A percentile compares a stretch with the other conserved stretches of the same genome.
Evolutionary conservation across 2,797 vertebrate genomes (phyloP).

Genomic region (Arrhamphus sclerolepis): DNA sequence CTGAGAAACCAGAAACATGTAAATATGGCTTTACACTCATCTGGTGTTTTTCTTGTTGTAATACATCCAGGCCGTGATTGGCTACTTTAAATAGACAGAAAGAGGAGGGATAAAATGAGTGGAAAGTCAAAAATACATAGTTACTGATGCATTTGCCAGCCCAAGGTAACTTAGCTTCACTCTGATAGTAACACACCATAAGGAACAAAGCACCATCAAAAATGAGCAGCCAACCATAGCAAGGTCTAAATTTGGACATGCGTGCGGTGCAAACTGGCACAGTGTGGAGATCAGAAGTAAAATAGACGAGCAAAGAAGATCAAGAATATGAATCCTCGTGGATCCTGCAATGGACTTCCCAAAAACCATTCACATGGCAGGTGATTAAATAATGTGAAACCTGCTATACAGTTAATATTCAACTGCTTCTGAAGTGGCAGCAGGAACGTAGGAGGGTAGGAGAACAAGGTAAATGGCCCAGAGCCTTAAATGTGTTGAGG

Average conservation of each 20-base stretch:
- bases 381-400: constrained; percentile 49
- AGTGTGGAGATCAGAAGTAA: constrained; percentile 22
- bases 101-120: constrained; percentile 30
- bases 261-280: constrained; percentile 56
- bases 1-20: constrained; percentile 20
- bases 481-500: constrained; percentile 28
- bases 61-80: constrained; percentile 37
- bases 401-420: constrained; percentile 25
- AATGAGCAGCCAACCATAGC: constrained; percentile 76
- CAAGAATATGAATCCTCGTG: constrained; percentile 36
- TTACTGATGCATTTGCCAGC: constrained; percentile 65
- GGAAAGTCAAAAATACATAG: constrained; percentile 34
- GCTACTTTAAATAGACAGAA: constrained; percentile 69
- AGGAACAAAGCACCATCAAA: constrained; percentile 73
- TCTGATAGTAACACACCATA: constrained; percentile 53
- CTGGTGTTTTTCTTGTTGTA: constrained; percentile 35
- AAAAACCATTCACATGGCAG: constrained; percentile 18
- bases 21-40: constrained; percentile 37
- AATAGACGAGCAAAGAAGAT: constrained; percentile 28
- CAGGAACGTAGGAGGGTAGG: constrained; percentile 38
- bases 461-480: constrained; percentile 40
- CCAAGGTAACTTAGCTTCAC: constrained; percentile 48
- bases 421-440: constrained; percentile 43
- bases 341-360: constrained; percentile 6
- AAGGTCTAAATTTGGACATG: constrained; percentile 75